Evolutionary conservation across 2,797 vertebrate species (phyloP), one percentile per base, ranked within the genome.

Genomic region (Urophycis tenuis): DNA sequence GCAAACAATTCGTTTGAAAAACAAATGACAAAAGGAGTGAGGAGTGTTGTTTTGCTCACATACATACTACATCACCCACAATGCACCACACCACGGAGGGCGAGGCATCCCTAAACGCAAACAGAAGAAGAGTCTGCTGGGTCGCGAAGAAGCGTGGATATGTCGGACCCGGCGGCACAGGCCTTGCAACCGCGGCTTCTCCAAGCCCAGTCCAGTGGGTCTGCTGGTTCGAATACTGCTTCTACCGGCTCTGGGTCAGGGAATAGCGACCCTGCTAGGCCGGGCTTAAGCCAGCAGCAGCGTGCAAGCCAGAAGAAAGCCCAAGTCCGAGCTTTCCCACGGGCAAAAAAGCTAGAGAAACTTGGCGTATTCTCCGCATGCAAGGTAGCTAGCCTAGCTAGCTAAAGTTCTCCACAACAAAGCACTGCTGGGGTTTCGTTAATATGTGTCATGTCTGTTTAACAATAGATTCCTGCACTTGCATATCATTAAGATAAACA

Each of bases 311-410:
- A 98, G 85, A 95, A 97, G 88, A 98, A 99, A 88, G 95, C 96
- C 77, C 97, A 98, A 87, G 97, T 97, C 86, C 94, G 97, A 78
- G 96, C 95, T 45, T 96, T 97, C 89, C 96, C 97, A 81, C 94
- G 96, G 86, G 96, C 95, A 60, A 99, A 98, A 87, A 98, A 99
- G 93, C 96, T 99, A 3, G 97, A 98, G 91, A 98, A 98, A 92
- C 96, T 99, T 85, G 97, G 97, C 89, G 96, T 98, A 75, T 99
- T 98, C 92, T 98, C 97, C 72, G 96, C 96, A 36, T 98, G 96
- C 91, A 98, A 95, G 94, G 95, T 96, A 91, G 89, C 90, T 90
- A 90, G 81, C 84, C 74, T 19, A 25, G 80, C 88, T 87, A 85
- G 84, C 84, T 82, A 85, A 92, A 91, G 87, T 91, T 91, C 60